Evolutionary conservation across 2,113 vertebrate species (phyloP).

Genomic region (Grus americana): DNA sequence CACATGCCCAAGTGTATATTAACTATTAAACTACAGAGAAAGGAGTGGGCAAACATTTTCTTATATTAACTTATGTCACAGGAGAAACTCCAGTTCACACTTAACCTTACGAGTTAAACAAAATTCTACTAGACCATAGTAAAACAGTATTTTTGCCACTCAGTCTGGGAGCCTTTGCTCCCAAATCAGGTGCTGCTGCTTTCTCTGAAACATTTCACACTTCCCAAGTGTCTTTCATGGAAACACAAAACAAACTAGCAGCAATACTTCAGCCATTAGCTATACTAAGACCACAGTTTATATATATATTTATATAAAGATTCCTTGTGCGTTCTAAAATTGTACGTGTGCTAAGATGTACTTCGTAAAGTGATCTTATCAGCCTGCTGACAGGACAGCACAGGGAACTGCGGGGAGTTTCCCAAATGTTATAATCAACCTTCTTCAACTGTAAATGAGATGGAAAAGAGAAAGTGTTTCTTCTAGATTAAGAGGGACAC

Average conservation of each 20-base stretch:
- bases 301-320: background rate
- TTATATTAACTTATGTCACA: background rate
- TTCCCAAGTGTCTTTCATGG: background rate
- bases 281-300: background rate
- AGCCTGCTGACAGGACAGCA: background rate
- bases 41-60: background rate
- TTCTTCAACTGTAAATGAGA: background rate
- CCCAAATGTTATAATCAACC: background rate
- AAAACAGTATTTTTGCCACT: background rate
- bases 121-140: background rate
- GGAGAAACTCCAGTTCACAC: background rate
- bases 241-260: background rate
- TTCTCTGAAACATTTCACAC: background rate
- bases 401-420: background rate
- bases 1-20: background rate
- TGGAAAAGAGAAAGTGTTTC: background rate
- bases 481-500: background rate
- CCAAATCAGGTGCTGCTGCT: background rate
- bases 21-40: background rate
- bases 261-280: background rate
- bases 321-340: background rate
- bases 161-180: background rate
- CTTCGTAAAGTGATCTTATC: background rate
- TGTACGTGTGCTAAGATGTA: background rate
- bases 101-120: background rate